Conservation (phyloP, 2,113 vertebrate genomes). For the Gadus macrocephalus region DNA sequence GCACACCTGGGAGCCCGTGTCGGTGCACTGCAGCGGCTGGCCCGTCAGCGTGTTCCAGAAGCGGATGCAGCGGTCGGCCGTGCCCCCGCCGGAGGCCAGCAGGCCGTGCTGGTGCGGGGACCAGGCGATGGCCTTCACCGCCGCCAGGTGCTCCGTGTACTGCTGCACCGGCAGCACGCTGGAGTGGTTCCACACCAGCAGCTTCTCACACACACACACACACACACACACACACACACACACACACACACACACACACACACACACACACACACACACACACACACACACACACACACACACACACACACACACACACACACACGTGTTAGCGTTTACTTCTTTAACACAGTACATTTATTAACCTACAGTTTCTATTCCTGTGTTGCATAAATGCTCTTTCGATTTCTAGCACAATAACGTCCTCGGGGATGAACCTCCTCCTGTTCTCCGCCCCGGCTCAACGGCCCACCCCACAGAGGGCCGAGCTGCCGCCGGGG, state of each 20-base stretch:
- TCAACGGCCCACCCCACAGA: too few species aligned
- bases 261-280: too few species aligned
- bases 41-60: constrained; percentile 98
- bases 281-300: too few species aligned
- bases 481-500: too few species aligned
- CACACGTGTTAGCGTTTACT: neutral
- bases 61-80: constrained; percentile 95
- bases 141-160: constrained; percentile 95
- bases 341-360: neutral
- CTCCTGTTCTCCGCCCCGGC: too few species aligned
- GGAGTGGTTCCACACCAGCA: constrained; percentile 97
- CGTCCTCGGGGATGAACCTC: neutral
- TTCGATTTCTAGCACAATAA: neutral
- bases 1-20: constrained; percentile 97
- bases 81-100: constrained; percentile 90
- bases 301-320: too few species aligned
- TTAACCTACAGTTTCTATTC: neutral
- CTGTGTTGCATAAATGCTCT: neutral
- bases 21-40: constrained; percentile 94
- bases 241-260: too few species aligned
- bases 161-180: constrained; percentile 92
- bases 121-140: constrained; percentile 98
- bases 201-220: constrained; percentile 56
- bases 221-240: too few species aligned
- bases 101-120: constrained; percentile 96